Base-by-base conservation (phyloP, 2,888 invertebrate species). In the Sinhomidia bicolor region DNA sequence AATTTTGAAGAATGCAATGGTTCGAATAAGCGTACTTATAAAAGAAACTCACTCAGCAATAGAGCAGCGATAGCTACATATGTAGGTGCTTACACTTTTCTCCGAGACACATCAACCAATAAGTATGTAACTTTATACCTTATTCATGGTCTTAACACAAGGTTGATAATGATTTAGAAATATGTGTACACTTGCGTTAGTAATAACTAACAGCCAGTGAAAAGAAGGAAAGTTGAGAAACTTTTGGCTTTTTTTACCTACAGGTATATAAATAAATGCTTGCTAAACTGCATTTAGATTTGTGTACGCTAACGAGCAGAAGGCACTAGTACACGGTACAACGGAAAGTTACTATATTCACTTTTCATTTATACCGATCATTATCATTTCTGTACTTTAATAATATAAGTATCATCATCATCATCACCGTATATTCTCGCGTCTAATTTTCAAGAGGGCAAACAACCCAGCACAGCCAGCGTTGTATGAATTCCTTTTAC, bases 361-460 rank as follows among this genome's bases (percentile, higher is more conserved):
- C n/a, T n/a, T n/a, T n/a, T n/a, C n/a, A n/a, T n/a, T n/a, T n/a
- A n/a, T n/a, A n/a, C n/a, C n/a, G 62, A 68, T 41, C 41, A 68
- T 36, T 68, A 68, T 68, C 68, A 41, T 41, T 68, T 65, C 32
- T 20, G 41, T 17, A 41, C 32, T 68, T 71, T 29, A 32, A 65
- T 68, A 79, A 29, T 29, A 32, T n/a, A 29, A 1, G 62, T 20
- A 29, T 47, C 41, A 83, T 71, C 82, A 71, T 36, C 26, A 62
- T 79, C 81, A 17, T 81, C 44, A 81, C 32, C 41, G 68, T 71
- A 36, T 51, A 51, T 76, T 36, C 32, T 60, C 71, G 17, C 54
- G 71, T 54, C 32, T 51, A 12, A 68, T 65, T 65, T 65, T 60
- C 9, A 54, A 60, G 26, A 60, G 76, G 47, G 36, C 85, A 85